These are phyloP conservation scores for Drosophila picticornis DNA, from an alignment of 2,888 invertebrate species.

Conservation along the genomic window DNA sequence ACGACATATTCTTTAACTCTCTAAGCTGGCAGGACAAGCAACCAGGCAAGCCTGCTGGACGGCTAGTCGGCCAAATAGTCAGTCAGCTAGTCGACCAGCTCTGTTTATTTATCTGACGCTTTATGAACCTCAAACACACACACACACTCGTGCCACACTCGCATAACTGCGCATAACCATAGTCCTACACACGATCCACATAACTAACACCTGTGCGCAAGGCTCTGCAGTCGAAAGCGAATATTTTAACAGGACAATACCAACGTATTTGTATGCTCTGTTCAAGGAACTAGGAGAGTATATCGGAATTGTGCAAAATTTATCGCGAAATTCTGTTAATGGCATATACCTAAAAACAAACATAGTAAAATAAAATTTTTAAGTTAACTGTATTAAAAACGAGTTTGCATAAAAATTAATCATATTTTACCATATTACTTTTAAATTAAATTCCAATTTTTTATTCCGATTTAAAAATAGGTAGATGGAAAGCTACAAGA, in stretches of 20 bases:
- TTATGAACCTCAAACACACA: slow-evolving; percentile 23
- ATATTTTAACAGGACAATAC: slow-evolving; percentile 51
- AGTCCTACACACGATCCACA: slow-evolving; percentile 12
- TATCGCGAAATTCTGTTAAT: neutral
- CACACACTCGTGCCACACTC: slow-evolving; percentile 3
- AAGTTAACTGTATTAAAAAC: neutral
- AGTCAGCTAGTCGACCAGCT: slow-evolving; percentile 39
- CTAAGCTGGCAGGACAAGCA: slow-evolving; percentile 38
- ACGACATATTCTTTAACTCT: slow-evolving; percentile 50
- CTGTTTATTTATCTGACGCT: slow-evolving; percentile 44
- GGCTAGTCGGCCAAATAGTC: slow-evolving; percentile 18
- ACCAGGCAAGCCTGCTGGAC: slow-evolving; percentile 9
- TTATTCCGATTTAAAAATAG: neutral
- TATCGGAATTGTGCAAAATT: neutral
- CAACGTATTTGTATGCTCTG: slow-evolving; percentile 1
- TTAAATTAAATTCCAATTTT: neutral
- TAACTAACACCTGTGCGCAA: slow-evolving; percentile 32
- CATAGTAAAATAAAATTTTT: neutral
- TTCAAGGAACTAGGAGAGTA: neutral
- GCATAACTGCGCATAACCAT: slow-evolving; percentile 10
- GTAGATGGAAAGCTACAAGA: neutral
- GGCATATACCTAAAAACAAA: neutral
- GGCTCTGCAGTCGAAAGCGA: slow-evolving; percentile 38
- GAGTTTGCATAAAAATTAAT: neutral
- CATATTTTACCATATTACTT: neutral